Evolutionary conservation across 1,140 invertebrate species (phyloP).

Genomic region (honey bee (Apis mellifera)): DNA sequence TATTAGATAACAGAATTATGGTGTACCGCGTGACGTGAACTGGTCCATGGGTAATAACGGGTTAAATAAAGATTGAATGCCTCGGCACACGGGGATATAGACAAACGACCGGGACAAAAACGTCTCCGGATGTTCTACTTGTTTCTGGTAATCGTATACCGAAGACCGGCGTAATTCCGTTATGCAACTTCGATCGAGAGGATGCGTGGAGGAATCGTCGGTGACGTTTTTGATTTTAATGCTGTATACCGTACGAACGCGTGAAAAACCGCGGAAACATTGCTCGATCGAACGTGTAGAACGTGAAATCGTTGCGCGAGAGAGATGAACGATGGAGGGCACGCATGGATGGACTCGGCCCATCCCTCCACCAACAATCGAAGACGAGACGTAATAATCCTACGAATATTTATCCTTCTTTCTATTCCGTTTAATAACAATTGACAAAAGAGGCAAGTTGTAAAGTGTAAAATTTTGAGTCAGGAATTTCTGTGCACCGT

Average conservation of each 20-base stretch:
- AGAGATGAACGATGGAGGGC: neutral
- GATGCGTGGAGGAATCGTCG: conserved; percentile 16
- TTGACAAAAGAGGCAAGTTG: no score
- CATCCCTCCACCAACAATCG: neutral
- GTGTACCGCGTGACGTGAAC: neutral
- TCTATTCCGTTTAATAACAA: no score
- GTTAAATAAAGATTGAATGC: conserved; percentile 8
- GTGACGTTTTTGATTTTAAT: conserved; percentile 40
- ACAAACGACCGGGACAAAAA: conserved; percentile 2
- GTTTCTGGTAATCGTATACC: conserved; percentile 46
- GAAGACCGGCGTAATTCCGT: conserved; percentile 52
- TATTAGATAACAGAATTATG: conserved; percentile 20
- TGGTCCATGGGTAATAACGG: conserved; percentile 12
- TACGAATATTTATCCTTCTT: no score
- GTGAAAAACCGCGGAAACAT: neutral
- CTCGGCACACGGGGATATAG: conserved; percentile 3
- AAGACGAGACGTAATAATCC: no score
- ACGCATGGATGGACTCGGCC: neutral
- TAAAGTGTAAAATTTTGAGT: no score
- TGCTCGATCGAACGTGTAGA: no score
- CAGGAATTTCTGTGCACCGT: no score
- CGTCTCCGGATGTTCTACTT: conserved; percentile 21
- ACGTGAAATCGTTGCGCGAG: neutral
- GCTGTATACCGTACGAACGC: conserved; percentile 30
- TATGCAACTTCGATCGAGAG: conserved; percentile 49